phyloP scores from a whole-genome alignment of 2,113 vertebrate genomes.

The Recurvirostra avosetta region DNA sequence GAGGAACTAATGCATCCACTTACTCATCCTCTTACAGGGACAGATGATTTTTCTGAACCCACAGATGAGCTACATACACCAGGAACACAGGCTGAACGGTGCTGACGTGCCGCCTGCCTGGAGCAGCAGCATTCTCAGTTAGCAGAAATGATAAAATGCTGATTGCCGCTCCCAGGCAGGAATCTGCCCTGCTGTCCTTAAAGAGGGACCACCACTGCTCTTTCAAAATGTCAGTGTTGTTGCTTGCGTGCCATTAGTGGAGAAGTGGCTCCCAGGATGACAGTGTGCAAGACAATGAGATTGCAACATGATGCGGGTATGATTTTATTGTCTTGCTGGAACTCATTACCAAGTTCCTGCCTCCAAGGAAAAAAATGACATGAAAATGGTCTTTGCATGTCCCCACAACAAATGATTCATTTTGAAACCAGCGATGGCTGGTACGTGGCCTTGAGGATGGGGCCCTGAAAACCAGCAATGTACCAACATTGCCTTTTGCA shows the following conservation, averaged over 20 bases:
- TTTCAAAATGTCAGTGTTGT: neutral
- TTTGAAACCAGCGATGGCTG: neutral
- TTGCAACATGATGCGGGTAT: neutral
- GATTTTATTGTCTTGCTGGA: neutral
- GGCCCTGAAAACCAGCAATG: neutral
- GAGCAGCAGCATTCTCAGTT: neutral
- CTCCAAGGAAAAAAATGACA: neutral
- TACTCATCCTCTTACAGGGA: neutral
- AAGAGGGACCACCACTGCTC: neutral
- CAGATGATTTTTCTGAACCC: neutral
- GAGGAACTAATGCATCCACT: neutral
- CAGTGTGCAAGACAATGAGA: neutral
- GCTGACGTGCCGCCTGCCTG: accelerated
- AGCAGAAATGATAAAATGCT: no score
- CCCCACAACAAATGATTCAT: neutral
- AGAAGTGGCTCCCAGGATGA: neutral
- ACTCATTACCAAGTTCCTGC: neutral
- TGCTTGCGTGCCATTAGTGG: neutral
- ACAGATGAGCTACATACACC: neutral
- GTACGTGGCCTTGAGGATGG: neutral
- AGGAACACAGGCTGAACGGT: accelerated
- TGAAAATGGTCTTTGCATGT: neutral
- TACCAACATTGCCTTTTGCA: neutral
- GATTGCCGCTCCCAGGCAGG: neutral
- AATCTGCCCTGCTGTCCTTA: neutral